These are phyloP conservation scores for Chrysochloris asiatica DNA, from an alignment of 2,113 vertebrate species.

Conservation along the genomic window DNA sequence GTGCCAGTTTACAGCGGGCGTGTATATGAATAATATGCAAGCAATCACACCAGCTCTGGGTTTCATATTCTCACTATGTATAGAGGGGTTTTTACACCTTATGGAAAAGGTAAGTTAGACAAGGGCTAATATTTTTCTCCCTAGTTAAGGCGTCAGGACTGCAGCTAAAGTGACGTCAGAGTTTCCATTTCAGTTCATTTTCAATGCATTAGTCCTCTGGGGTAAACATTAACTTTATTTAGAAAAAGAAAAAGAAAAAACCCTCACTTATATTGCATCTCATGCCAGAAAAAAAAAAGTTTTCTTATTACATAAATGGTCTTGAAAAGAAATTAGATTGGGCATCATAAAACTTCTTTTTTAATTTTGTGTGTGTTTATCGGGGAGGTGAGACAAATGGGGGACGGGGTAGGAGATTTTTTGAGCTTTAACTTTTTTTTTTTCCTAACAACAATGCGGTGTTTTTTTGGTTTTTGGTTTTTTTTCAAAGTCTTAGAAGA, in stretches of 20 bases:
- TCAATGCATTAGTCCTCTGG: conserved; percentile 20
- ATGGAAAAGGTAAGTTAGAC: conserved; percentile 59
- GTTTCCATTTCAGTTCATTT: conserved; percentile 46
- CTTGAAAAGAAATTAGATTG: conserved; percentile 41
- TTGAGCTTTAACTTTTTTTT: not conserved
- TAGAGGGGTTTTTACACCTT: conserved; percentile 52
- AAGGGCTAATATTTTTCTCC: conserved; percentile 69
- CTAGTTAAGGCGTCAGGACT: conserved; percentile 9
- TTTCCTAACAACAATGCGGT: not conserved
- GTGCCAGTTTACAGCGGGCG: conserved; percentile 35
- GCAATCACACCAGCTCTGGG: conserved; percentile 31
- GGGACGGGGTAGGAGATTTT: not conserved
- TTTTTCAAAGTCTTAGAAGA: not conserved
- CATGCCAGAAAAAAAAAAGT: conserved; percentile 33
- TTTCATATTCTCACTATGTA: conserved; percentile 63
- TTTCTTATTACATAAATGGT: conserved; percentile 44
- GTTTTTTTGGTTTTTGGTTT: too few relatives aligned
- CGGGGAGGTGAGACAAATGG: not conserved
- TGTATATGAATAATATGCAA: conserved; percentile 39
- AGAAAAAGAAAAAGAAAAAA: not conserved
- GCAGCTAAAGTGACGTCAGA: conserved; percentile 49
- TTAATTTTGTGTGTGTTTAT: too few relatives aligned
- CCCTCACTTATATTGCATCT: conserved; percentile 1
- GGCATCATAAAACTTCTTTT: conserved; percentile 36
- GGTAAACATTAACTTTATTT: conserved; percentile 26